Evolutionary conservation across 1,140 invertebrate species (phyloP).

Genomic region (Eufriesea mexicana): DNA sequence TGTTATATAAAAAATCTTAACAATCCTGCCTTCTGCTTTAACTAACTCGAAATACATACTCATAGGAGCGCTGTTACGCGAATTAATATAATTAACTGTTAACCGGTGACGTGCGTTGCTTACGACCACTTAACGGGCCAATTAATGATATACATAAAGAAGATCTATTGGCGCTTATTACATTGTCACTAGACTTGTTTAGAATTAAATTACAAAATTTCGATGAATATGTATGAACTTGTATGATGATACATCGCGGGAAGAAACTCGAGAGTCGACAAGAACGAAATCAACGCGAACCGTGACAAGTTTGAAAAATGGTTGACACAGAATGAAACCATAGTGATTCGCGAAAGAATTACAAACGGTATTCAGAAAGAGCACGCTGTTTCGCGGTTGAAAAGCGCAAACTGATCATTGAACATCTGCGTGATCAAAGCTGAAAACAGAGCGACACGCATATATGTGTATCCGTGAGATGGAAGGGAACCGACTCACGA

Average conservation of each 20-base stretch:
- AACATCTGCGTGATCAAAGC: constrained; percentile 26
- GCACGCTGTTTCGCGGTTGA: neutral
- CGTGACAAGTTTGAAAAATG: neutral
- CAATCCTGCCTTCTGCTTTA: neutral
- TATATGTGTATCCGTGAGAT: neutral
- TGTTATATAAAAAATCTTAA: neutral
- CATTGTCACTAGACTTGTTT: neutral
- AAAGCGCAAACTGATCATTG: constrained; percentile 9
- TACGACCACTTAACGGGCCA: neutral
- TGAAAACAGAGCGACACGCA: neutral
- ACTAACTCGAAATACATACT: neutral
- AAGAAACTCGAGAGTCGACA: neutral
- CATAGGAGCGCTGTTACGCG: neutral
- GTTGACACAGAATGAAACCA: neutral
- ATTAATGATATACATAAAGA: constrained; percentile 34
- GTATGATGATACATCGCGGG: neutral
- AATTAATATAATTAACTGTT: constrained; percentile 44
- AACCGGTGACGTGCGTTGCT: constrained; percentile 30
- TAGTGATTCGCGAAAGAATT: neutral
- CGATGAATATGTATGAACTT: neutral
- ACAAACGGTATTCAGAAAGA: neutral
- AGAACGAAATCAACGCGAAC: neutral
- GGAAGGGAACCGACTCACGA: constrained; percentile 7
- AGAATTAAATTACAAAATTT: neutral
- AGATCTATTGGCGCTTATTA: neutral